Evolutionary conservation across 2,888 invertebrate genomes (phyloP).

Genomic region (Dendrolimus houi): DNA sequence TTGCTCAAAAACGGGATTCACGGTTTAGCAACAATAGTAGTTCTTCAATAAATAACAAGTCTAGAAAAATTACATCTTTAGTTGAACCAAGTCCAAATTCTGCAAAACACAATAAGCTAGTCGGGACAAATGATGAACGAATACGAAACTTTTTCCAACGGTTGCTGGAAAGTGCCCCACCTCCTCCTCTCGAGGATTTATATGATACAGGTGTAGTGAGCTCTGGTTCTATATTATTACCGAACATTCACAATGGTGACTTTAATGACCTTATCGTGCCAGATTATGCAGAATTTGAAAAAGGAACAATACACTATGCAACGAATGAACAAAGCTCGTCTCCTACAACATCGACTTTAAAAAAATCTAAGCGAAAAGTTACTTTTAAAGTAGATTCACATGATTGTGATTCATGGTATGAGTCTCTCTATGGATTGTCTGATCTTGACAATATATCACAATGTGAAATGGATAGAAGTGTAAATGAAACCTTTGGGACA

Average conservation of each 20-base stretch:
- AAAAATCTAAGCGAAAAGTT: constrained; percentile 34
- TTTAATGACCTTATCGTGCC: constrained; percentile 43
- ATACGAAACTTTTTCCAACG: constrained; percentile 46
- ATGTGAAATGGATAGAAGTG: constrained; percentile 14
- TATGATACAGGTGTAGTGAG: constrained; percentile 4
- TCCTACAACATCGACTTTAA: constrained; percentile 49
- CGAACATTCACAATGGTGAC: constrained; percentile 15
- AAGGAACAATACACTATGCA: constrained; percentile 28
- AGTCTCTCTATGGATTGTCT: constrained; percentile 56
- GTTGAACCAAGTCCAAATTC: constrained; percentile 16
- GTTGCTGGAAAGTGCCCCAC: constrained; percentile 47
- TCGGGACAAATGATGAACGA: constrained; percentile 32
- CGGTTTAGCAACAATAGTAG: constrained; percentile 22
- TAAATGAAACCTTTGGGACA: constrained; percentile 13
- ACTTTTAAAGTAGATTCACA: constrained; percentile 34
- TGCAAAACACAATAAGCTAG: constrained; percentile 7
- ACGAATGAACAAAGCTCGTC: constrained; percentile 19
- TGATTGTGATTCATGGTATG: constrained; percentile 46
- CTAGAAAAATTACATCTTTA: constrained; percentile 29
- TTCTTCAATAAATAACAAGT: constrained; percentile 23
- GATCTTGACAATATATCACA: constrained; percentile 21
- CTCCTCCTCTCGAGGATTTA: constrained; percentile 45
- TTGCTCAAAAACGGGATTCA: constrained; percentile 36
- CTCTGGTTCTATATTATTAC: background rate
- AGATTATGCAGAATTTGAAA: constrained; percentile 50